phyloP scores from a whole-genome alignment of 2,113 vertebrate genomes.

The Agapornis roseicollis region DNA sequence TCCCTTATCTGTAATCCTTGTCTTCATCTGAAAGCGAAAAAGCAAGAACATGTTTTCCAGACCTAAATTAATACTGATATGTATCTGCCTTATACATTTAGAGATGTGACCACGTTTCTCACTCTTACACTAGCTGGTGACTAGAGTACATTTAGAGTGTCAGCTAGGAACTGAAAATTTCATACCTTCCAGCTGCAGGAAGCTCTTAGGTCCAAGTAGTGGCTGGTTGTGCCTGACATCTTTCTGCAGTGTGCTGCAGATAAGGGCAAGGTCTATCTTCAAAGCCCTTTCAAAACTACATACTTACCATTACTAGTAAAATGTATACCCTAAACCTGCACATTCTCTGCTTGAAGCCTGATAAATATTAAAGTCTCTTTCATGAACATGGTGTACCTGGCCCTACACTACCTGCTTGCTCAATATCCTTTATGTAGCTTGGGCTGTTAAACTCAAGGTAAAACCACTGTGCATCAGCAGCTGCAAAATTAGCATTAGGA shows the following conservation, averaged over 20 bases:
- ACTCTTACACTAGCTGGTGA: neutral
- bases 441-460: neutral
- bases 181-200: neutral
- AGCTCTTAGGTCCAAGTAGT: neutral
- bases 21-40: constrained; percentile 6
- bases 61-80: constrained; percentile 33
- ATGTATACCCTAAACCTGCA: neutral
- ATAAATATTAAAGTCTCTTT: neutral
- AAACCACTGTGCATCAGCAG: neutral
- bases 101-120: neutral
- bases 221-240: neutral
- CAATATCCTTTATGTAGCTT: neutral
- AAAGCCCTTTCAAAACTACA: neutral
- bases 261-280: neutral
- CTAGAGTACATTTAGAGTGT: too few relatives aligned
- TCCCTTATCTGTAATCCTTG: neutral
- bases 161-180: neutral
- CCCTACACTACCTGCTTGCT: neutral
- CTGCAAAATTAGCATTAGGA: constrained; percentile 9
- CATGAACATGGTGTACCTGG: neutral
- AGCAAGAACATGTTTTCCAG: neutral
- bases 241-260: neutral
- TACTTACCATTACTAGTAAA: neutral
- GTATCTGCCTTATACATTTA: constrained; percentile 6
- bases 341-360: neutral